Evolutionary conservation across 2,888 invertebrate species (phyloP).

Genomic region (Nebria brevicollis): DNA sequence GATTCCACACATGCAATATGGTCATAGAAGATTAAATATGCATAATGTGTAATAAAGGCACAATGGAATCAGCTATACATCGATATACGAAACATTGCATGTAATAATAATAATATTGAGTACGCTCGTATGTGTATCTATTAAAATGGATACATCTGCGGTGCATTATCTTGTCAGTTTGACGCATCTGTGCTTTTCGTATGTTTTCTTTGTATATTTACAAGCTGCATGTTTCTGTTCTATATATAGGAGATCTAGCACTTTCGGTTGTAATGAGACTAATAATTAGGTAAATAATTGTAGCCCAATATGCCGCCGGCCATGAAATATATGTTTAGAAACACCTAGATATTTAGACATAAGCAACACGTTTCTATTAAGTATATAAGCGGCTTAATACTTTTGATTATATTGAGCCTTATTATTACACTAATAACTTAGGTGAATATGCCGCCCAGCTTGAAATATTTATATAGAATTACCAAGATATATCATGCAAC

Average conservation of each 20-base stretch:
- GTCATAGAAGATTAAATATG: too few relatives aligned
- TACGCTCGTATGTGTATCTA: neutral
- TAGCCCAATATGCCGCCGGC: neutral
- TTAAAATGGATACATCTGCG: conserved; percentile 7
- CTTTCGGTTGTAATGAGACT: conserved; percentile 27
- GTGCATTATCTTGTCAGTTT: conserved; percentile 35
- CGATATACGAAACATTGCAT: neutral
- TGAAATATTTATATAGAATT: too few relatives aligned
- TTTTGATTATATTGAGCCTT: too few relatives aligned
- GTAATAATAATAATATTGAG: conserved; percentile 5
- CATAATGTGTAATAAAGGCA: too few relatives aligned
- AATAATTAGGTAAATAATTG: conserved; percentile 34
- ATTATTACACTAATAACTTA: too few relatives aligned
- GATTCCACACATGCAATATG: neutral
- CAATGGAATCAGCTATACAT: too few relatives aligned
- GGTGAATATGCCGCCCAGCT: too few relatives aligned
- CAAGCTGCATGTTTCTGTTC: too few relatives aligned
- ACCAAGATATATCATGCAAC: too few relatives aligned
- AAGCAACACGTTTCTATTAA: neutral
- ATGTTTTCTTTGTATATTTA: too few relatives aligned
- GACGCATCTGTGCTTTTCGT: conserved; percentile 4
- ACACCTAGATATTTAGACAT: neutral
- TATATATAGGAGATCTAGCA: conserved; percentile 18
- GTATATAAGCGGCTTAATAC: too few relatives aligned
- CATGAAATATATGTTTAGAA: neutral